phyloP scores from a whole-genome alignment of 1,140 invertebrate species.

The Trichonephila inaurata region DNA sequence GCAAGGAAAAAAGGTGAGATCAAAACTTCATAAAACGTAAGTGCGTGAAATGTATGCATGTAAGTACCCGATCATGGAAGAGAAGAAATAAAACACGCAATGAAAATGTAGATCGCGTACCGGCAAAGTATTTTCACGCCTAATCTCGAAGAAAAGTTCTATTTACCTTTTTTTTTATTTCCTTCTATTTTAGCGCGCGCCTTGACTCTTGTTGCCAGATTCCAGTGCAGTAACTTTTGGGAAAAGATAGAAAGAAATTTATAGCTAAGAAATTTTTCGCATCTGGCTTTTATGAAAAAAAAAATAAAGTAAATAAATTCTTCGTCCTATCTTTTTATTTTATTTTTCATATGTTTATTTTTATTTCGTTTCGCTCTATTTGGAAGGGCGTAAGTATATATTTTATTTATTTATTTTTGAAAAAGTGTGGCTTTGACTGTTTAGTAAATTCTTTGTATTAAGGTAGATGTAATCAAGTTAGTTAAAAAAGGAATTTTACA shows the following conservation, averaged over 20 bases:
- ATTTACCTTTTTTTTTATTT: background rate
- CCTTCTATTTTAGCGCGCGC: background rate
- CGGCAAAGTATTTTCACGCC: background rate
- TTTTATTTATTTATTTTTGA: background rate
- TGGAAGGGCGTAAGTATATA: background rate
- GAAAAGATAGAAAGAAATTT: background rate
- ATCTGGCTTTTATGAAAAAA: background rate
- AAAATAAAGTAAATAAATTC: background rate
- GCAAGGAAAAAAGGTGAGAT: background rate
- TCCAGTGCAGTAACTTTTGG: background rate
- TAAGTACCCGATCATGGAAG: background rate
- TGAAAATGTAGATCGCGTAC: conserved; percentile 21
- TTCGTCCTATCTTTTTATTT: background rate
- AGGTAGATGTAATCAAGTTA: background rate
- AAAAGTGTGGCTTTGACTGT: background rate
- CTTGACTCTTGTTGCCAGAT: background rate
- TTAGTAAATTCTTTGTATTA: background rate
- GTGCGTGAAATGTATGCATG: background rate
- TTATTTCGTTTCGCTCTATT: background rate
- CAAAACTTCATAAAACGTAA: background rate
- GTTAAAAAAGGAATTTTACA: background rate
- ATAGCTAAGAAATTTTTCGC: background rate
- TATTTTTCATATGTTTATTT: background rate
- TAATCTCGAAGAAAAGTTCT: conserved; percentile 7
- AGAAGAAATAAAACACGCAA: background rate